phyloP scores from a whole-genome alignment of 2,797 vertebrate species.

The Poecilia velifera region DNA sequence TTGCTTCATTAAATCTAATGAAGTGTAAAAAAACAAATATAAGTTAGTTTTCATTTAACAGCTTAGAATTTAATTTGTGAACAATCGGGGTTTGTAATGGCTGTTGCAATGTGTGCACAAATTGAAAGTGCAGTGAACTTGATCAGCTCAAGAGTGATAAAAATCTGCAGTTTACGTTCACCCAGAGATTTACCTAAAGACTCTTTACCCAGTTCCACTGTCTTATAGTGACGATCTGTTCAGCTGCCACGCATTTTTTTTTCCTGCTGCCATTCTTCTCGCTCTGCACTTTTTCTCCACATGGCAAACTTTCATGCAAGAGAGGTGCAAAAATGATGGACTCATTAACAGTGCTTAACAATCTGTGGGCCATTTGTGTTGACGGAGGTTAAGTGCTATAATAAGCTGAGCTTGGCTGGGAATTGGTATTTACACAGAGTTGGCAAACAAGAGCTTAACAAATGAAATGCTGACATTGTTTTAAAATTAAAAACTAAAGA shows the following conservation, averaged over 20 bases:
- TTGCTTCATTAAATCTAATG: slow-evolving; percentile 10
- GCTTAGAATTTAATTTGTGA: slow-evolving; percentile 20
- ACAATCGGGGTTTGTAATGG: slow-evolving; percentile 17
- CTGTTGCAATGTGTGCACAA: slow-evolving; percentile 7
- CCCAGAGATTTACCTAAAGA: slow-evolving; percentile 1
- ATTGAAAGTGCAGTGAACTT: slow-evolving; percentile 23
- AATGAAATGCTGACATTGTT: slow-evolving; percentile 14
- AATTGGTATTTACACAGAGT: slow-evolving; percentile 40
- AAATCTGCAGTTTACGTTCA: slow-evolving; percentile 19
- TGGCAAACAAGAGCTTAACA: slow-evolving; percentile 18
- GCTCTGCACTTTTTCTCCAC: slow-evolving; percentile 31
- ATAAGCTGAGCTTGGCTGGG: slow-evolving; percentile 41
- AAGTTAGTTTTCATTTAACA: slow-evolving; percentile 15
- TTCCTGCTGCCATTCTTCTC: slow-evolving; percentile 26
- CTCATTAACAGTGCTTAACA: slow-evolving; percentile 46
- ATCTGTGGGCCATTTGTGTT: slow-evolving; percentile 39
- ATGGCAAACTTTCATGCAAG: slow-evolving; percentile 53
- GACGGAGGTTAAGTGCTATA: slow-evolving; percentile 56
- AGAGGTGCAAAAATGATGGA: slow-evolving; percentile 54
- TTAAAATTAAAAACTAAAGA: background rate
- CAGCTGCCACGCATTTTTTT: slow-evolving; percentile 18
- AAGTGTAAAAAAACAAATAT: slow-evolving; percentile 11
- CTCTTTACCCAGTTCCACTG: background rate
- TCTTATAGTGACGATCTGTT: slow-evolving; percentile 6
- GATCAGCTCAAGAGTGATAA: slow-evolving; percentile 12